These are phyloP conservation scores for Hyles euphorbiae DNA, from an alignment of 1,140 invertebrate species.

Conservation along the genomic window DNA sequence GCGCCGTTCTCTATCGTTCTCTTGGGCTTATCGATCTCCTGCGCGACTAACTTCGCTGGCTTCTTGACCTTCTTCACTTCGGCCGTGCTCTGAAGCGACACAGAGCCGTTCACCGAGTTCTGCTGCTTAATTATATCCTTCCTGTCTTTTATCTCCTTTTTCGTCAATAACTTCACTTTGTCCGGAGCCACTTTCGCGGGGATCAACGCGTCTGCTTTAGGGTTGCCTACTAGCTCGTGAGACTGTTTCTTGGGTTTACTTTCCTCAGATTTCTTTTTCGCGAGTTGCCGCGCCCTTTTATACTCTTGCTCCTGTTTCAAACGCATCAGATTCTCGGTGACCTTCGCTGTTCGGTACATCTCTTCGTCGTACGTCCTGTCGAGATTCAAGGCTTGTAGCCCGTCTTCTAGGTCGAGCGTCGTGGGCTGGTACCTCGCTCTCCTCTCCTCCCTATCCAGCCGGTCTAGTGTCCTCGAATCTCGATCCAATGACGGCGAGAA, in stretches of 20 bases:
- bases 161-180: conserved; percentile 63
- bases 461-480: conserved; percentile 65
- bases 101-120: conserved; percentile 48
- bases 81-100: conserved; percentile 22
- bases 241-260: conserved; percentile 41
- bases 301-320: conserved; percentile 67
- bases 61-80: conserved; percentile 59
- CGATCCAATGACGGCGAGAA: conserved; percentile 69
- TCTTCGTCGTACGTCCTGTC: conserved; percentile 65
- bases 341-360: conserved; percentile 72
- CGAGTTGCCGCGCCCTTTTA: conserved; percentile 49
- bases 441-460: conserved; percentile 54
- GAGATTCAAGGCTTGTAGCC: conserved; percentile 66
- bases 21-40: conserved; percentile 49
- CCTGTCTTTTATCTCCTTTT: conserved; percentile 70
- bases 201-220: conserved; percentile 54
- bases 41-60: conserved; percentile 38
- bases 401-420: conserved; percentile 74
- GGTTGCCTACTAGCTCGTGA: conserved; percentile 48
- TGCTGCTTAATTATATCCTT: conserved; percentile 68
- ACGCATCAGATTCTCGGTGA: conserved; percentile 74
- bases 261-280: conserved; percentile 49
- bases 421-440: conserved; percentile 65
- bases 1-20: conserved; percentile 53
- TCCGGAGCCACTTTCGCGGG: conserved; percentile 56